Percentiles rank a stretch among this genome's conserved stretches.
Evolutionary conservation across 2,888 invertebrate genomes (phyloP).

Genomic region (Electrophaes corylata): DNA sequence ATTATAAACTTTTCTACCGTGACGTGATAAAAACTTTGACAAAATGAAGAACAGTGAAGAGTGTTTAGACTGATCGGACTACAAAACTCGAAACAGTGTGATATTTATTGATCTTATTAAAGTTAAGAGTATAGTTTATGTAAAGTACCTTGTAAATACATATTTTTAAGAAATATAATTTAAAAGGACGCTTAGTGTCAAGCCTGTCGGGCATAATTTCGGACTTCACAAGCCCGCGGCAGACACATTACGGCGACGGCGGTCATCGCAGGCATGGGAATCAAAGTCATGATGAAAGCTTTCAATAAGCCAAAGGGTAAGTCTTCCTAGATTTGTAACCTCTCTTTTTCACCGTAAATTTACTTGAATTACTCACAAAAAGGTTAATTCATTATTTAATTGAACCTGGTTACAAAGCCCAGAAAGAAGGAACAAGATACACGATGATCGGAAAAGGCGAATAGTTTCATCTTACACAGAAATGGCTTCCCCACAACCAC

Average conservation of each 20-base stretch:
- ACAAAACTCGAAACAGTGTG: conserved; percentile 65
- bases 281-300: conserved; percentile 94
- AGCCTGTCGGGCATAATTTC: conserved; percentile 50
- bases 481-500: conserved; percentile 10
- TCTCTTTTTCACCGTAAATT: background rate
- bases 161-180: conserved; percentile 43
- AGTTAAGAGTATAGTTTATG: conserved; percentile 52
- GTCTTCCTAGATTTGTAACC: conserved; percentile 33
- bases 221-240: conserved; percentile 61
- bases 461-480: background rate
- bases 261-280: conserved; percentile 90
- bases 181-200: conserved; percentile 39
- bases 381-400: background rate
- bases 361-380: background rate
- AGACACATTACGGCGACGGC: conserved; percentile 65
- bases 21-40: conserved; percentile 66
- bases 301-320: conserved; percentile 93
- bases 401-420: background rate
- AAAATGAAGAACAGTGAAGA: conserved; percentile 84
- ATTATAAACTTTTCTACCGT: conserved; percentile 61
- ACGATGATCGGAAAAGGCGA: background rate
- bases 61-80: conserved; percentile 73
- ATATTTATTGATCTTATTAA: conserved; percentile 77
- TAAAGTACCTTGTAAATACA: conserved; percentile 52
- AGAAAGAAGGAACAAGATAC: background rate